Base-by-base conservation (phyloP, 2,113 vertebrate species). In the Megaceryle torquata region DNA sequence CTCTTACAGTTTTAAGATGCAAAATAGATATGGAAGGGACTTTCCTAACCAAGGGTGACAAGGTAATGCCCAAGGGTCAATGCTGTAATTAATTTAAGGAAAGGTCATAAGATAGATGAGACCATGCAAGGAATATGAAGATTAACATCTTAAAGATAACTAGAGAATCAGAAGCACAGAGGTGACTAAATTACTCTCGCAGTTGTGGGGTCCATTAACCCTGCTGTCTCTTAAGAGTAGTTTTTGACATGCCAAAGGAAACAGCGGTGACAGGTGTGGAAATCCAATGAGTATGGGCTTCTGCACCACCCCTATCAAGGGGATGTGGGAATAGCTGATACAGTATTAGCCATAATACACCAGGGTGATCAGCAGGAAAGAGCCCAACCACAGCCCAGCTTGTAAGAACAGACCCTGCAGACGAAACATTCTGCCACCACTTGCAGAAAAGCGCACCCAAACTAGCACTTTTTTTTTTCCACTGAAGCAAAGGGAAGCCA, bases 401-500 rank as follows among this genome's bases (percentile, higher is more conserved):
- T 91, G 91, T 56, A 94, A 90, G 96, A 95, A 93, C 33, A 94
- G 92, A 84, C 82, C 65, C 69, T 82, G 86, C 87, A 98, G 95
- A 97, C 95, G 97, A 96, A 97, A 95, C 96, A 95, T 89, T 95
- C 78, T 95, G 93, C 90, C 57, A 91, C 70, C 74, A 54, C 95
- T 95, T 95, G 88, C 63, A 72, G 83, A 90, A 94, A 97, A 95
- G 93, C 72, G 29, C 78, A 94, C 56, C 96, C 83, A 86, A 97
- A 97, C 93, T 94, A 97, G 88, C 96, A 95, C 91, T 95, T 96
- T 48, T 39, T 41, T 9, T 41, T 96, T 96, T 95, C 94, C 94
- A 91, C 86, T 88, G 74, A 88, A 85, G 92, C 65, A 1, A 95
- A 96, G 93, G 59, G 64, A 83, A 96, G 93, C 70, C 97, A 97